Evolutionary conservation across 2,888 invertebrate genomes (phyloP), one percentile per base, ranked within the genome.

Genomic region (Drosophila nr. fundita): DNA sequence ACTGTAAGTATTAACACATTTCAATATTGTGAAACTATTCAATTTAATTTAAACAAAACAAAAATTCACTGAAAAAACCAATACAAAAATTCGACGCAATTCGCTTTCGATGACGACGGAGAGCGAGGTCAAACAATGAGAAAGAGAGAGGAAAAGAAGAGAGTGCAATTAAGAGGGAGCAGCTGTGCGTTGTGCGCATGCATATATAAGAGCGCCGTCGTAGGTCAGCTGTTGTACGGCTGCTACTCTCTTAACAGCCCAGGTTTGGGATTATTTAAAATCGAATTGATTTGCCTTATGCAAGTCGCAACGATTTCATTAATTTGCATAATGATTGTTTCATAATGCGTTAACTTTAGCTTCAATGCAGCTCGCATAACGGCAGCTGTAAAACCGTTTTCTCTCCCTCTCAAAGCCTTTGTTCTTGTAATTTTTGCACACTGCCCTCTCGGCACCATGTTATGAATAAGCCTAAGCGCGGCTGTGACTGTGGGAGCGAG

Each of bases 1-100:
- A 95, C 94, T 96, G 96, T 96, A 92, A 96, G 96, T 96, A 91
- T 45, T 54, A 15, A 18, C 15, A 24, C 11, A 34, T 40, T 36
- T 8, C 13, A 42, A 36, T 1, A 21, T 55, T 68, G 36, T 29
- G 15, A 13, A 15, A 34, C 3, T 36, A 24, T 21, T 40, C 29
- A 4, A 36, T n/a, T 50, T 48, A 1, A 32, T 64, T 62, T n/a
- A 69, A 70, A 52, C 54, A 68, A 70, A 76, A 76, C 58, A 74
- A 76, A 71, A 69, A 71, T 57, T 68, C 30, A 48, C 7, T 49
- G 73, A 69, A 71, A 74, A 75, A 81, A 65, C 68, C 64, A 81
- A 73, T 73, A 75, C 68, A 73, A 62, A 68, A 73, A 63, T 89
- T 77, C 86, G 88, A 88, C 89, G 89, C 89, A 89, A 80, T 82